Percentiles rank a stretch among this genome's conserved stretches.
Conservation (phyloP, 2,888 invertebrate species). For the Phania funesta region DNA sequence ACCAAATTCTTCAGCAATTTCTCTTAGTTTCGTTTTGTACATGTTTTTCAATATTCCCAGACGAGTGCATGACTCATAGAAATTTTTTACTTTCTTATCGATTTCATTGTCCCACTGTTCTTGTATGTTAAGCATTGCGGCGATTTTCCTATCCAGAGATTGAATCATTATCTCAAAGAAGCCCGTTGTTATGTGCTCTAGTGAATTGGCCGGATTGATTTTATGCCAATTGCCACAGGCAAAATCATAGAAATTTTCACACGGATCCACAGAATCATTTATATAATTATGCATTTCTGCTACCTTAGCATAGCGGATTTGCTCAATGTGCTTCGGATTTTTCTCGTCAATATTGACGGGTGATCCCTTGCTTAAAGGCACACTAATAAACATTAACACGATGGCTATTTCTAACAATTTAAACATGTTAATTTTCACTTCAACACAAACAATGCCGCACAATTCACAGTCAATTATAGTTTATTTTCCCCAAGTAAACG, state of each 20-base stretch:
- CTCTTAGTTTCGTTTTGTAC: constrained; percentile 61
- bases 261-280: constrained; percentile 73
- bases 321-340: constrained; percentile 48
- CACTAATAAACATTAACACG: neutral
- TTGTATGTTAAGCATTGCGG: constrained; percentile 62
- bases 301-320: constrained; percentile 72
- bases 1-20: constrained; percentile 74
- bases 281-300: constrained; percentile 73
- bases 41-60: constrained; percentile 54
- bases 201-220: constrained; percentile 71
- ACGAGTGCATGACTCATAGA: constrained; percentile 74
- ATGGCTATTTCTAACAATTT: neutral
- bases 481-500: constrained; percentile 3
- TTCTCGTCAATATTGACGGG: constrained; percentile 28
- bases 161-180: constrained; percentile 72
- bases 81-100: constrained; percentile 75
- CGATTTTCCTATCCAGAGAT: constrained; percentile 71
- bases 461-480: constrained; percentile 30
- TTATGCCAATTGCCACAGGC: constrained; percentile 76
- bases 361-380: neutral
- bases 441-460: neutral
- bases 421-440: constrained; percentile 13
- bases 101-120: constrained; percentile 68
- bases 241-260: constrained; percentile 75
- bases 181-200: constrained; percentile 71